phyloP scores from a whole-genome alignment of 2,113 vertebrate species.

The Grammomys surdaster region DNA sequence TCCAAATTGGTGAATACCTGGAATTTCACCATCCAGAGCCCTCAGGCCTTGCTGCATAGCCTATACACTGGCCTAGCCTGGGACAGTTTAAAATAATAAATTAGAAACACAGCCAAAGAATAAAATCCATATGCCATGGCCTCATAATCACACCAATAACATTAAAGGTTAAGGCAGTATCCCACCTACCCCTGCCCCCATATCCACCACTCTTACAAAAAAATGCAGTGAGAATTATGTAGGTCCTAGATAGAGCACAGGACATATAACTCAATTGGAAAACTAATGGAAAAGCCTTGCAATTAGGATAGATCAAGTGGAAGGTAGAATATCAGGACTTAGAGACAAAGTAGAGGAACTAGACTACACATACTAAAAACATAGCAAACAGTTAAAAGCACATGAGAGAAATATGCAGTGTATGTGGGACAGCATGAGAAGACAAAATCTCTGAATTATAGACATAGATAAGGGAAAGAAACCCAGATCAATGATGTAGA shows the following conservation, averaged over 20 bases:
- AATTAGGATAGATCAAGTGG: not conserved
- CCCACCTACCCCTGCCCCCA: too few species aligned
- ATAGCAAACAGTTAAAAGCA: not conserved
- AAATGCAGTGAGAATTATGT: not conserved
- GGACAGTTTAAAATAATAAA: not conserved
- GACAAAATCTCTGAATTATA: not conserved
- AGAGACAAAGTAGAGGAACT: not conserved
- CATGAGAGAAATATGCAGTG: not conserved
- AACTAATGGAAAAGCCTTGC: not conserved
- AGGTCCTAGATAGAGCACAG: not conserved
- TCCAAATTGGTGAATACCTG: not conserved
- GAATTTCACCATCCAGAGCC: not conserved
- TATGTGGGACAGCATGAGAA: not conserved
- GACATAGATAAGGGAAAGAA: not conserved
- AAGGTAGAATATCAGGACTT: not conserved
- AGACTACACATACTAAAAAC: not conserved
- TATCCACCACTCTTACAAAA: not conserved
- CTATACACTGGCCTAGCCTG: not conserved
- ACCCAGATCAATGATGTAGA: not conserved
- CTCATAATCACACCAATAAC: not conserved
- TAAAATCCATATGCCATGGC: not conserved
- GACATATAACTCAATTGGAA: not conserved
- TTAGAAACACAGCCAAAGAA: not conserved
- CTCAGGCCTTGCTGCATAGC: not conserved
- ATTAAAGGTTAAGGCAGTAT: not conserved